Base-by-base conservation (phyloP, 2,113 vertebrate genomes). In the Chamaetylas fuelleborni region DNA sequence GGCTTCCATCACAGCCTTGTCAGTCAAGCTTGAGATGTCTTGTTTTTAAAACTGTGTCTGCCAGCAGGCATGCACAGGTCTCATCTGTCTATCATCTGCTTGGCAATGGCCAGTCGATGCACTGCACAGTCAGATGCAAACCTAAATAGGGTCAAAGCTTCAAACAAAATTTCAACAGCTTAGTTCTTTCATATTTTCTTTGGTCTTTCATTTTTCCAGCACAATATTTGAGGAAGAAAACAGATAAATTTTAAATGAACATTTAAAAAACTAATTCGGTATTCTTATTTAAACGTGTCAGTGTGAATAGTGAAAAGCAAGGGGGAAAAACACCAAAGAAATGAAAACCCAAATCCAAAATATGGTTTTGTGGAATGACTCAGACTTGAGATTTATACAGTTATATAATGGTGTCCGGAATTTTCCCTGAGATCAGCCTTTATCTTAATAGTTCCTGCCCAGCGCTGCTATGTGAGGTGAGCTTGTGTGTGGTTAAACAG, bases 401-500 rank as follows among this genome's bases (percentile, higher is more conserved):
- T 26, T 78, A 14, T 29, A 42, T 72, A 84, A 67, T 70, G 11
- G 12, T 64, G 33, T 70, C 74, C 4, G 3, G 51, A 71, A 74
- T 92, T 95, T 71, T 85, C 36, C 24, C 42, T 5, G 5, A 43
- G 50, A 86, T 76, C 57, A 84, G 36, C 72, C 66, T 86, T 86
- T 92, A 61, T 81, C 80, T 92, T 65, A 71, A 66, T 29, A 67
- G 72, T 4, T 71, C 53, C 45, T 95, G 77, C 77, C 86, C 93
- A 53, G 47, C 1, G 19, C 60, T 93, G 90, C 83, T 53, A 2
- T 54, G 42, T 56, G 69, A 88, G 95, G 90, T 92, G 81, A 95
- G 76, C 90, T 43, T 81, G 58, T 62, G 38, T 50, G 74, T 54
- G 84, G 91, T 77, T 95, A 88, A 88, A 90, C 93, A 84, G 86